phyloP scores from a whole-genome alignment of 2,888 invertebrate genomes.

The Coelinius sp. region DNA sequence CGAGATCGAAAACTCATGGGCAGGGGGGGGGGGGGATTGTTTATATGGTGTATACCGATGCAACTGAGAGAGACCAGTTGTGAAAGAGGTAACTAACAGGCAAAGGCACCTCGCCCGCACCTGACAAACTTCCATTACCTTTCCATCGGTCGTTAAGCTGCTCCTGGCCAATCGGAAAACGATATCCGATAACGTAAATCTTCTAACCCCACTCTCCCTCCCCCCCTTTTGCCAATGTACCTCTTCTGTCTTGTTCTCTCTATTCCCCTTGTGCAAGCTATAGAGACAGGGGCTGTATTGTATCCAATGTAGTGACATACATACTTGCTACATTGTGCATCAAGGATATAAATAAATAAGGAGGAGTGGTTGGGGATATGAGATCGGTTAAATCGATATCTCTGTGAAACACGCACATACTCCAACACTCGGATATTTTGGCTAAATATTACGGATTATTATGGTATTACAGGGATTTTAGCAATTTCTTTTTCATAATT shows the following conservation, averaged over 20 bases:
- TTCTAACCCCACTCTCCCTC: conserved; percentile 39
- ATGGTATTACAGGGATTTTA: not conserved
- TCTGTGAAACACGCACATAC: not conserved
- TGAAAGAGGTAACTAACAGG: conserved; percentile 20
- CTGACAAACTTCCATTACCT: conserved; percentile 60
- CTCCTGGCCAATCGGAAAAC: conserved; percentile 61
- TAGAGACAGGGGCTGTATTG: conserved; percentile 10
- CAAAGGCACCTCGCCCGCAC: conserved; percentile 42
- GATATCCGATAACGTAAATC: conserved; percentile 63
- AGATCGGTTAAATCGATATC: not conserved
- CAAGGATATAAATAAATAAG: conserved; percentile 32
- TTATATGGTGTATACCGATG: conserved; percentile 12
- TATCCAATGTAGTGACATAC: conserved; percentile 18
- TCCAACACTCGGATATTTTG: not conserved
- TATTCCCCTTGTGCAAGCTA: conserved; percentile 2
- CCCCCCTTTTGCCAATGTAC: conserved; percentile 19
- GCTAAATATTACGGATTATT: not conserved
- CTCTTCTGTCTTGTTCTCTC: conserved; percentile 22
- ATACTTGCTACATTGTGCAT: conserved; percentile 19
- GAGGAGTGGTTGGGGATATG: not conserved
- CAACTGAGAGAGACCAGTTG: conserved; percentile 1
- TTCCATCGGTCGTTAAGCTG: conserved; percentile 58
- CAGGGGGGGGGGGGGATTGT: not conserved
- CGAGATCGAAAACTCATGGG: conserved; percentile 47
- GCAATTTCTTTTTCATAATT: too few relatives aligned